Evolutionary conservation across 1,140 invertebrate species (phyloP).

Genomic region (Lerema accius): DNA sequence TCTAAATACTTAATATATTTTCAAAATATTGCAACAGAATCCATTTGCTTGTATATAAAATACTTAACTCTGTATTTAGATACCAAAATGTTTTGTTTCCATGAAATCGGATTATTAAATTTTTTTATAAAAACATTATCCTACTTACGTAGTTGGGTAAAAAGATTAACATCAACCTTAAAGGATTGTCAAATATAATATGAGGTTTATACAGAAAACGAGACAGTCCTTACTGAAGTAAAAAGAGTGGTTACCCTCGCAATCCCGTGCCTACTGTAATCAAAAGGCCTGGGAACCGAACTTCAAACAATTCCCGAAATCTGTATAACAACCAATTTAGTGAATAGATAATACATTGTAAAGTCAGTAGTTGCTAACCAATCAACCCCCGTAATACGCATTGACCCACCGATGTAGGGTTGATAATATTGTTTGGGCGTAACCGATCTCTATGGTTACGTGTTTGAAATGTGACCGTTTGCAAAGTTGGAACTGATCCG

Average conservation of each 20-base stretch:
- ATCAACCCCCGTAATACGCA: constrained; percentile 61
- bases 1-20: no score
- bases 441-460: constrained; percentile 61
- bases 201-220: constrained; percentile 26
- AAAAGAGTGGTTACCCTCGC: neutral
- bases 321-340: constrained; percentile 59
- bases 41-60: no score
- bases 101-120: no score
- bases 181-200: no score
- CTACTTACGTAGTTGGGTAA: no score
- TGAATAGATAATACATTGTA: constrained; percentile 62
- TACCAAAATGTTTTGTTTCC: no score
- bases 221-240: constrained; percentile 30
- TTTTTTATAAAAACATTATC: no score
- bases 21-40: no score
- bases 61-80: no score
- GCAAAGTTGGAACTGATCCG: constrained; percentile 13
- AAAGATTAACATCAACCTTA: no score
- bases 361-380: constrained; percentile 50
- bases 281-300: constrained; percentile 64
- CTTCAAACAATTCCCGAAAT: constrained; percentile 68
- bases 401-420: constrained; percentile 58
- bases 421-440: constrained; percentile 68
- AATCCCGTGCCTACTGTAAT: constrained; percentile 23
- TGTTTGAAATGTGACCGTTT: constrained; percentile 6